phyloP scores from a whole-genome alignment of 2,113 vertebrate species.

The Ptychochromis oligacanthus region DNA sequence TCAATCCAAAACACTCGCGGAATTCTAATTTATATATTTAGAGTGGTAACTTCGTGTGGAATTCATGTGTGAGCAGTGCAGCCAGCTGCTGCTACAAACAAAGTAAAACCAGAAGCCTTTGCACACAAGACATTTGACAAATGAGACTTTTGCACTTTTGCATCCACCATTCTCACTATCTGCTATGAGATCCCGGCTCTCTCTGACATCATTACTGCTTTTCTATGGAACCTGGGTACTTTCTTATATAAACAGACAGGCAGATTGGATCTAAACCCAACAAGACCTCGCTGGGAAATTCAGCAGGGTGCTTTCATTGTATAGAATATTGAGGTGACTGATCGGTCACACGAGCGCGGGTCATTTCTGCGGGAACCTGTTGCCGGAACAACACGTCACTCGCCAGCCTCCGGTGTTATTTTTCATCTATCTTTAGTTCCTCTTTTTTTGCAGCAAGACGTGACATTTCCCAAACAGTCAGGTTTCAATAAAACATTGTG shows the following conservation, averaged over 20 bases:
- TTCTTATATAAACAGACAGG: constrained; percentile 44
- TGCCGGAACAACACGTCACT: constrained; percentile 31
- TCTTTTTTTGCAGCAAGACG: constrained; percentile 20
- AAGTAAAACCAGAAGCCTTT: constrained; percentile 23
- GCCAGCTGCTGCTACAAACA: constrained; percentile 13
- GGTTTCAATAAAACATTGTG: constrained; percentile 65
- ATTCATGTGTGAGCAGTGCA: neutral
- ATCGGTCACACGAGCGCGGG: constrained; percentile 19
- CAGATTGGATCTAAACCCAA: constrained; percentile 54
- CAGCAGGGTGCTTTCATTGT: neutral
- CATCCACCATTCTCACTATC: constrained; percentile 35
- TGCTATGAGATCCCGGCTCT: constrained; percentile 27
- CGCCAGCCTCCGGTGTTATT: constrained; percentile 35
- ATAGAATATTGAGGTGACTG: constrained; percentile 42
- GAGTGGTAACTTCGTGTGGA: constrained; percentile 6
- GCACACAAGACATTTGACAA: constrained; percentile 36
- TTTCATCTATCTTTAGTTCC: constrained; percentile 39
- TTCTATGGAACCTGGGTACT: constrained; percentile 35
- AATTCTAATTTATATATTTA: constrained; percentile 33
- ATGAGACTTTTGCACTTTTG: constrained; percentile 52
- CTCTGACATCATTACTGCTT: constrained; percentile 38
- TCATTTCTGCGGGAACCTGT: constrained; percentile 37
- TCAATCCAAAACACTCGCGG: constrained; percentile 34
- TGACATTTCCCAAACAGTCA: constrained; percentile 64
- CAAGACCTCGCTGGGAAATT: constrained; percentile 36